Evolutionary conservation across 2,888 invertebrate genomes (phyloP), one percentile per base, ranked within the genome.

Genomic region (Ctena decussata): DNA sequence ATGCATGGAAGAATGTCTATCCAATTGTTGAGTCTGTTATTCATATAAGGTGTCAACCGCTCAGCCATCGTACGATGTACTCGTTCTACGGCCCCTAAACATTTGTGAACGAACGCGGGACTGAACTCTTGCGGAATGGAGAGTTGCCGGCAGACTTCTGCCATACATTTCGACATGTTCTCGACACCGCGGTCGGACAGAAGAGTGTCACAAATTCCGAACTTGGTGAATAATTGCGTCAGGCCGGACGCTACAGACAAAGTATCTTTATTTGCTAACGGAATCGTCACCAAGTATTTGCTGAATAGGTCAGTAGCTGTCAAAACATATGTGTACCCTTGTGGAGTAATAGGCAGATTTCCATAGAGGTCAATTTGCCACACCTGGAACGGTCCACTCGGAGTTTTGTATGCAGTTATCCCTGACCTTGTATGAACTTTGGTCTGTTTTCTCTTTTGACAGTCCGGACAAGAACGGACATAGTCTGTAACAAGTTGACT

Each of bases 291-390:
- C n/a, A 77, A 37, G 57, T 60, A 75, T 27, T 70, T 76, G 30
- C 71, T 71, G 53, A 81, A 81, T 77, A 81, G 30, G 49, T 77
- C 69, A 39, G 76, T 35, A 41, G 81, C 71, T 39, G 81, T 81
- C 30, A 81, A 70, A 32, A 81, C 39, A 35, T 80, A 74, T 30
- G 44, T 74, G 41, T 57, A 60, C n/a, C 65, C 80, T 71, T 74
- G 46, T 32, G 74, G 73, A 18, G 76, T 80, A 0, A 78, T 53
- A 8, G 79, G 78, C 32, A 79, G 60, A 11, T 79, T 70, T 15
- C 76, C 85, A 80, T 76, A 82, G 21, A 79, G 32, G 44, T 85
- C 85, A 5, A 82, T 49, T 76, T 85, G 69, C 77, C 69, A 77
- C 0, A 82, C 80, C 37, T 72, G 57, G 39, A 85, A 85, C 0